Evolutionary conservation across 1,140 invertebrate genomes (phyloP).

Genomic region (Phenacoccus solenopsis): DNA sequence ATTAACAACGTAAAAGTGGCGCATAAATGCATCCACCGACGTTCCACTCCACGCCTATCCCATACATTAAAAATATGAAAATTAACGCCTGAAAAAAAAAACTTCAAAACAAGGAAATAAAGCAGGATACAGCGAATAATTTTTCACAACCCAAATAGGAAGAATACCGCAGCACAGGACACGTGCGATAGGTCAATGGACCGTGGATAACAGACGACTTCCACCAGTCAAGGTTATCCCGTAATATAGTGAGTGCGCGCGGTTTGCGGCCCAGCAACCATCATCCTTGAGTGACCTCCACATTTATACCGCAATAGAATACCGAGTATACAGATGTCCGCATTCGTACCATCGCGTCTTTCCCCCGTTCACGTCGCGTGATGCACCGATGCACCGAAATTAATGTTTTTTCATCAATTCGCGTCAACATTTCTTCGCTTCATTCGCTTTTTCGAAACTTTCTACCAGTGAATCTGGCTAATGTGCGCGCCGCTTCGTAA

Average conservation of each 20-base stretch:
- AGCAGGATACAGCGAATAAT: not conserved
- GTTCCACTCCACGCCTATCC: not conserved
- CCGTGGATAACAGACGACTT: slow-evolving; percentile 11
- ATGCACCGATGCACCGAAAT: not conserved
- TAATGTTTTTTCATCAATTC: not conserved
- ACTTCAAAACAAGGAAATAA: not conserved
- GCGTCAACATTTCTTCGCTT: not conserved
- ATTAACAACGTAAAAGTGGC: no score
- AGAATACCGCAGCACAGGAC: not conserved
- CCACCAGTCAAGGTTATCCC: slow-evolving; percentile 13
- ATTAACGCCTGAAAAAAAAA: not conserved
- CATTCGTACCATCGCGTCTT: not conserved
- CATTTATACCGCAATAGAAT: slow-evolving; percentile 8
- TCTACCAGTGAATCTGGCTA: not conserved
- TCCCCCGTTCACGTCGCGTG: not conserved
- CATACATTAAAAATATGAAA: not conserved
- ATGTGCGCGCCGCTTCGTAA: no score
- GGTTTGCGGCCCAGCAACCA: slow-evolving; percentile 6
- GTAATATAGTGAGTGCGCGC: not conserved
- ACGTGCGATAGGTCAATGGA: slow-evolving; percentile 17
- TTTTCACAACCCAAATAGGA: not conserved
- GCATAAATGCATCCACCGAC: no score
- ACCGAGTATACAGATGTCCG: not conserved
- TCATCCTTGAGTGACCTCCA: slow-evolving; percentile 16
- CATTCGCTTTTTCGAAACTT: not conserved